A percentile compares a stretch with the other conserved stretches of the same genome.
These are phyloP conservation scores for Campylomormyrus tamandua DNA, from an alignment of 2,113 vertebrate genomes.

Conservation along the genomic window DNA sequence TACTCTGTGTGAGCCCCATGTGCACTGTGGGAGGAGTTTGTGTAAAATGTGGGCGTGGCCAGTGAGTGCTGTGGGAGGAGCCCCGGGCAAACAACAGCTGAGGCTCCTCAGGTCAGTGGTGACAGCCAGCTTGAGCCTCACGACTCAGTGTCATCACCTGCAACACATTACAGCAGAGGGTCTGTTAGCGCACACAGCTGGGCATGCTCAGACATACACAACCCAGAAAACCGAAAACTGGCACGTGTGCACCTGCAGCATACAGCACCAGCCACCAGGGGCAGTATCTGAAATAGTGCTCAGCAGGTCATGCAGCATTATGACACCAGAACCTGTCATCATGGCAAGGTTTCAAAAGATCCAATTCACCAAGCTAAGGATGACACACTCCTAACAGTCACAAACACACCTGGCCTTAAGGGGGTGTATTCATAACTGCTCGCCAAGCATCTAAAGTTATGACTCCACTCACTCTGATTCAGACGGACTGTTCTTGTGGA, in stretches of 20 bases:
- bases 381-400: background rate
- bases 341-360: background rate
- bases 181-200: slow-evolving; percentile 13
- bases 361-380: background rate
- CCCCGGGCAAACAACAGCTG: slow-evolving; percentile 47
- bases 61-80: slow-evolving; percentile 37
- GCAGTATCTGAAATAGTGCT: background rate
- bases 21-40: background rate
- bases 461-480: slow-evolving; percentile 69
- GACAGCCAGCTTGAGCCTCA: slow-evolving; percentile 39
- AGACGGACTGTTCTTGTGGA: slow-evolving; percentile 56
- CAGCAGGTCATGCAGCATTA: background rate
- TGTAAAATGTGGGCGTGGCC: slow-evolving; percentile 14
- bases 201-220: background rate
- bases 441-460: background rate
- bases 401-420: background rate
- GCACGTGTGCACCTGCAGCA: background rate
- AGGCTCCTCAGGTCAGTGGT: slow-evolving; percentile 52
- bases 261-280: background rate
- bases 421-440: background rate
- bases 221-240: background rate
- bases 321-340: background rate
- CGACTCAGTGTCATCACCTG: slow-evolving; percentile 60
- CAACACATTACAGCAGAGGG: slow-evolving; percentile 49
- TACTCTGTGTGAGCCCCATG: background rate